Evolutionary conservation across 2,113 vertebrate species (phyloP).

Genomic region (Psilopogon haemacephalus): DNA sequence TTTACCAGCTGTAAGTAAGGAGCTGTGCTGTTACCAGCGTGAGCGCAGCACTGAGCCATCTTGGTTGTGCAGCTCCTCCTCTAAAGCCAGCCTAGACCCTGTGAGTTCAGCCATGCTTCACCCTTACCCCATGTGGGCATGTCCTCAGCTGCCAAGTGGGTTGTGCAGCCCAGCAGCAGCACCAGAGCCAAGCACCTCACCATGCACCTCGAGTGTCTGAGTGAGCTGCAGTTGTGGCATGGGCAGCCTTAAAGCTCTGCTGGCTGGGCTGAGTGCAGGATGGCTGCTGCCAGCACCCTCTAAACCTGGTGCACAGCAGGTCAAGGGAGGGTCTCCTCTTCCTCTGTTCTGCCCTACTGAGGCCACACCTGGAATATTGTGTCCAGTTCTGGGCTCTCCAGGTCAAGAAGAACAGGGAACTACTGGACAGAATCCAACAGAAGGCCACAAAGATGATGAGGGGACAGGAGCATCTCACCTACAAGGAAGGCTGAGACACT

Average conservation of each 20-base stretch:
- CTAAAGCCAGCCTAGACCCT: background rate
- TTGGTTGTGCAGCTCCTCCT: background rate
- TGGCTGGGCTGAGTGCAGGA: too few species aligned
- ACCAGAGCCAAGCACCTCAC: background rate
- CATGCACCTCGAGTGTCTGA: fast-evolving
- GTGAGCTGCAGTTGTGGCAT: background rate
- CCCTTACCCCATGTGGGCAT: fast-evolving
- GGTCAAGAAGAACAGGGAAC: too few species aligned
- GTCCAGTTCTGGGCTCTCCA: too few species aligned
- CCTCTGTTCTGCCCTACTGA: too few species aligned
- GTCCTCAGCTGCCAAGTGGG: background rate
- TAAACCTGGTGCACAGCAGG: too few species aligned
- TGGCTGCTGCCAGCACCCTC: background rate
- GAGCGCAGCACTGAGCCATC: fast-evolving
- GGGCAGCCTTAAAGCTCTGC: background rate
- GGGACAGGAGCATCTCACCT: too few species aligned
- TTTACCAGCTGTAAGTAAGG: background rate
- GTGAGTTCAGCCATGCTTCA: background rate
- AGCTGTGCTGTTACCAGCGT: background rate
- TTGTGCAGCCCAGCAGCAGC: background rate
- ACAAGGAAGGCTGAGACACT: too few species aligned
- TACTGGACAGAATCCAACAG: too few species aligned
- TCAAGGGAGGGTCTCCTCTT: too few species aligned
- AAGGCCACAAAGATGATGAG: too few species aligned
- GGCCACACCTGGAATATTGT: too few species aligned